Conservation (phyloP, 2,888 invertebrate species). For the Lumbricus terrestris region DNA sequence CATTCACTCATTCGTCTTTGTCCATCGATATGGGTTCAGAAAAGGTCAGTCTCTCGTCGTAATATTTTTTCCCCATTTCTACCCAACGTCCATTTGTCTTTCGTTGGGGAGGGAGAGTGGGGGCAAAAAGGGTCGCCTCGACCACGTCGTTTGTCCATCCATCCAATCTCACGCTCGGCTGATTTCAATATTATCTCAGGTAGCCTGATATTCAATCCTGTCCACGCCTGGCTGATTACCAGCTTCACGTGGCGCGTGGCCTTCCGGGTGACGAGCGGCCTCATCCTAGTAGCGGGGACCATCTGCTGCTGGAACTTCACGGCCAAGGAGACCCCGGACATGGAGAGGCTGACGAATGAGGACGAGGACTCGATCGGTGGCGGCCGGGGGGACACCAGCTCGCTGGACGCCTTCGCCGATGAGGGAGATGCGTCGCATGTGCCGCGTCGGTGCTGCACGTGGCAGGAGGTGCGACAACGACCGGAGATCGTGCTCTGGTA, state of each 20-base stretch:
- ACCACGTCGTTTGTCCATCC: neutral
- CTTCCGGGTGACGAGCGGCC: conserved; percentile 40
- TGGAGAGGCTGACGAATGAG: conserved; percentile 33
- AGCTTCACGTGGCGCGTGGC: conserved; percentile 44
- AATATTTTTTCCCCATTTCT: neutral
- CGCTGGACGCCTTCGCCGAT: conserved; percentile 22
- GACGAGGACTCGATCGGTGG: conserved; percentile 18
- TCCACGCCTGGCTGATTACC: conserved; percentile 44
- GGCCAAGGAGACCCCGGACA: conserved; percentile 33
- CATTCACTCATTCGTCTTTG: neutral
- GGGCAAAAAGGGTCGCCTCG: neutral
- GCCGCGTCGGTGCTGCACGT: conserved; percentile 38
- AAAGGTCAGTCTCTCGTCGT: neutral
- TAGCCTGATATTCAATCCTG: conserved; percentile 45
- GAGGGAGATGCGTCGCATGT: conserved; percentile 23
- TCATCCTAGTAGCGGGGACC: conserved; percentile 42
- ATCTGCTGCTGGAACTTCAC: conserved; percentile 43
- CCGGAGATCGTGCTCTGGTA: conserved; percentile 48
- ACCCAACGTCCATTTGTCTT: neutral
- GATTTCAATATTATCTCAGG: conserved; percentile 35
- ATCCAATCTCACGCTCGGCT: neutral
- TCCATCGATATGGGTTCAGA: neutral
- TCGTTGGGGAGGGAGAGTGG: too few relatives aligned
- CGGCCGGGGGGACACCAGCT: neutral
- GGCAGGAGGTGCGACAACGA: conserved; percentile 36